Conservation (phyloP, 2,888 invertebrate genomes). For the Zygothrica quintamaculata region DNA sequence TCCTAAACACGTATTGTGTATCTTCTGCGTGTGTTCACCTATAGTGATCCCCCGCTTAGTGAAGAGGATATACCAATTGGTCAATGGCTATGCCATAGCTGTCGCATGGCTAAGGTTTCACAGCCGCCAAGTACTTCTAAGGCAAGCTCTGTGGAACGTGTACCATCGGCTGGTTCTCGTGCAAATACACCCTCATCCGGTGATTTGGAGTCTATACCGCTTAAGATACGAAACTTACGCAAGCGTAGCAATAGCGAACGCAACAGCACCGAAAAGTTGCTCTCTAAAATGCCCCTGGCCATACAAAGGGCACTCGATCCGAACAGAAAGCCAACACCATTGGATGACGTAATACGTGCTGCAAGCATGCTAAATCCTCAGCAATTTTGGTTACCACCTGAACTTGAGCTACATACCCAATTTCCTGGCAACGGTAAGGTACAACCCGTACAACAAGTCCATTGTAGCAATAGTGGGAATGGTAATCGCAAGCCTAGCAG, state of each 20-base stretch:
- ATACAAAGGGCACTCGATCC: constrained; percentile 83
- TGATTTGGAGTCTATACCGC: constrained; percentile 81
- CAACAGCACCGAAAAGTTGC: constrained; percentile 79
- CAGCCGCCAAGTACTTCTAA: constrained; percentile 83
- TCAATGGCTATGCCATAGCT: constrained; percentile 96
- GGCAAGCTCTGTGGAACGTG: constrained; percentile 85
- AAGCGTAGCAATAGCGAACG: constrained; percentile 84
- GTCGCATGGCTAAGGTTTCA: constrained; percentile 85
- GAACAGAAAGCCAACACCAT: constrained; percentile 86
- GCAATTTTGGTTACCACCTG: constrained; percentile 94
- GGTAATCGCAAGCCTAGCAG: constrained; percentile 71
- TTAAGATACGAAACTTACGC: constrained; percentile 84
- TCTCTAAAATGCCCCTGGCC: constrained; percentile 78
- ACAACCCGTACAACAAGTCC: constrained; percentile 79
- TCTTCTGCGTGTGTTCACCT: too few relatives aligned
- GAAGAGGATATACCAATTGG: constrained; percentile 95
- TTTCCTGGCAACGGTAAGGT: constrained; percentile 94
- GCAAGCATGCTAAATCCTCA: constrained; percentile 94
- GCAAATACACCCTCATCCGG: constrained; percentile 80
- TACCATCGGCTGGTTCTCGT: constrained; percentile 81
- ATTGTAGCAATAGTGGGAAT: constrained; percentile 49
- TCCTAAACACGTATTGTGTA: too few relatives aligned
- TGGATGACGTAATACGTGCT: constrained; percentile 92
- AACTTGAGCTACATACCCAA: constrained; percentile 90
- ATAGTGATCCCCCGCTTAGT: constrained; percentile 95